Evolutionary conservation across 1,140 invertebrate species (phyloP), one percentile per base, ranked within the genome.

Genomic region (Odontomachus brunneus): DNA sequence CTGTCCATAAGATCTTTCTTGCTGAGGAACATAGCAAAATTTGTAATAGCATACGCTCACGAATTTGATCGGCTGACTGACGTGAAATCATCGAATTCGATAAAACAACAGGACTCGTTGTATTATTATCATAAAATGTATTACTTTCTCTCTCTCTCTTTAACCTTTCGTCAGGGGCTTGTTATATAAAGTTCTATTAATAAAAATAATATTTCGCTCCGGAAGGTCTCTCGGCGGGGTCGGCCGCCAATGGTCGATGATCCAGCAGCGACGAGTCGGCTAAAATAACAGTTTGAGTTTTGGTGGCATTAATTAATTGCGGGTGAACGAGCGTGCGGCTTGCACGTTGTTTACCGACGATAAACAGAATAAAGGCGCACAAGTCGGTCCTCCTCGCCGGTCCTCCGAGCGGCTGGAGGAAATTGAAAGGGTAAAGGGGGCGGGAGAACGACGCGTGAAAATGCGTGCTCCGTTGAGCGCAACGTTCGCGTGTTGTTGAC

Each of bases 221-320:
- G 33, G 65, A 69, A 80, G 38, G 33, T 80, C 75, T 80, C 75
- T 59, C 38, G n/a, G 38, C n/a, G 22, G 24, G 51, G 53, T 69
- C 51, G 48, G 26, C 17, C 15, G 38, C 7, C 15, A 57, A 80
- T 80, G 65, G 4, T 69, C 75, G 17, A 57, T 71, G 63, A 71
- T 80, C 75, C 75, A 65, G n/a, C 22, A 29, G 22, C 38, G 44
- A 12, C 22, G 38, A 4, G 38, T 2, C 51, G 19, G 5, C 44
- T 26, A 4, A 80, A 22, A 59, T 71, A 22, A 19, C 51, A 44
- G 7, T 15, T 44, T 44, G 60, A 24, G 51, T 80, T 80, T 78
- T 19, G 63, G 29, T 69, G 65, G 14, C 53, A 80, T 80, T 80
- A 71, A 80, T 80, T 26, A 80, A 48, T 80, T 44, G 71, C 11